Conservation (phyloP, 1,140 invertebrate genomes). For the Drosophila punjabiensis region DNA sequence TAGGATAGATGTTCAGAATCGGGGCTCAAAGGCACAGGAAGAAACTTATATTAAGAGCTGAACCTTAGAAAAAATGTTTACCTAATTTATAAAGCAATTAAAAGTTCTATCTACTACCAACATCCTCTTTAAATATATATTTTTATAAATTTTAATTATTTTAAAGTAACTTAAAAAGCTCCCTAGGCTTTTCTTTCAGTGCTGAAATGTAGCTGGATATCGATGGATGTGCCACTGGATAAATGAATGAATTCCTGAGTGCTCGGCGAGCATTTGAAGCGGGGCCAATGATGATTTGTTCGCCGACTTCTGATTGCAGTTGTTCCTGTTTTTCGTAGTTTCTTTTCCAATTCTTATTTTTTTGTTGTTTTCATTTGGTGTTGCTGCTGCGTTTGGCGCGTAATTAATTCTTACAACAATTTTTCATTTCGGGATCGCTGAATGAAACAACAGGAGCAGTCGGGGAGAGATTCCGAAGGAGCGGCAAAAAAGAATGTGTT, state of each 20-base stretch:
- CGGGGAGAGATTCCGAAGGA: constrained; percentile 3
- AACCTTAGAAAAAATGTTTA: not conserved
- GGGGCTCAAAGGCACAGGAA: not conserved
- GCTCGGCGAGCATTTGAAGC: constrained; percentile 67
- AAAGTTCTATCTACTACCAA: not conserved
- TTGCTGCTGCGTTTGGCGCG: constrained; percentile 71
- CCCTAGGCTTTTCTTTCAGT: not conserved
- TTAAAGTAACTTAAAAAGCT: too few relatives aligned
- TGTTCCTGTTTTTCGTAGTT: constrained; percentile 26
- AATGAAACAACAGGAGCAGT: constrained; percentile 64
- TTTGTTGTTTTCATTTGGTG: constrained; percentile 14
- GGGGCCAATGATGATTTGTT: constrained; percentile 66
- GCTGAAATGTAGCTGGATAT: constrained; percentile 34
- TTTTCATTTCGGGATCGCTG: constrained; percentile 70
- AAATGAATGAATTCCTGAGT: constrained; percentile 64
- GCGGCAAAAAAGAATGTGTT: constrained; percentile 67
- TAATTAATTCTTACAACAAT: constrained; percentile 82
- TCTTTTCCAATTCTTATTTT: constrained; percentile 1
- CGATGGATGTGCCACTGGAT: constrained; percentile 54
- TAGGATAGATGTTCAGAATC: constrained; percentile 22
- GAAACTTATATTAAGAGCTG: not conserved
- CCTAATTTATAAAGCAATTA: not conserved
- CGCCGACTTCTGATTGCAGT: constrained; percentile 46
- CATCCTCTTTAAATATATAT: too few relatives aligned
- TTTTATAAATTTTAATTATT: not conserved